Evolutionary conservation across 1,140 invertebrate genomes (phyloP).

Genomic region (Spodoptera litura): DNA sequence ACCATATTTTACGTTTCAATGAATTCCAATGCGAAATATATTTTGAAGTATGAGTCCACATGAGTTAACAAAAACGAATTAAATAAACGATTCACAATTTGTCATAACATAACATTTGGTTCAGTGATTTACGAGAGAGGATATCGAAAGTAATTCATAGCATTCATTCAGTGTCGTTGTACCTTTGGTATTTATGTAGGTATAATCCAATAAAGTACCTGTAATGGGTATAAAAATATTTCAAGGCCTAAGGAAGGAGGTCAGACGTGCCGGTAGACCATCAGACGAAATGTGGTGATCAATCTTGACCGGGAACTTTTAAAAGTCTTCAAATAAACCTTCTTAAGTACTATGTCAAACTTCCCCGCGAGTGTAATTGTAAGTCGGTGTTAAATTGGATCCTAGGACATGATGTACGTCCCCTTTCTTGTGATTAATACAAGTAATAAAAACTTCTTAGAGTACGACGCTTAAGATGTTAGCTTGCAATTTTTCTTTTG

Average conservation of each 20-base stretch:
- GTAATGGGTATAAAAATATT: constrained; percentile 38
- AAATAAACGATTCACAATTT: constrained; percentile 22
- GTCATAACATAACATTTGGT: constrained; percentile 29
- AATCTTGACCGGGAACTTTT: constrained; percentile 47
- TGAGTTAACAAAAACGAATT: constrained; percentile 19
- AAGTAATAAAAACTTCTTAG: constrained; percentile 1
- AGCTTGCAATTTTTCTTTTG: constrained; percentile 2
- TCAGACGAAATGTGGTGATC: constrained; percentile 42
- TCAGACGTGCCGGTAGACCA: constrained; percentile 37
- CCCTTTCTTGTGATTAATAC: constrained; percentile 16
- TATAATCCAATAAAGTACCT: constrained; percentile 33
- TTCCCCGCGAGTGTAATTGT: constrained; percentile 26
- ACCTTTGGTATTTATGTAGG: not conserved
- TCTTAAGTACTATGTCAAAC: constrained; percentile 19
- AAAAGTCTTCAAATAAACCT: constrained; percentile 22
- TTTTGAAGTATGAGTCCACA: not conserved
- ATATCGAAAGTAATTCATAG: constrained; percentile 19
- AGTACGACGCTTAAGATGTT: not conserved
- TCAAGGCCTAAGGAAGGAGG: constrained; percentile 47
- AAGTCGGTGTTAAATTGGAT: constrained; percentile 15
- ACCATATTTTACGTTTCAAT: no score
- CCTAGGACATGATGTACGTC: constrained; percentile 13
- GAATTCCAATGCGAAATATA: not conserved
- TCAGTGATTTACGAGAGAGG: constrained; percentile 3
- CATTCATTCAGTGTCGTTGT: constrained; percentile 5